Conservation (phyloP, 2,797 vertebrate species). For the Lagorchestes hirsutus region DNA sequence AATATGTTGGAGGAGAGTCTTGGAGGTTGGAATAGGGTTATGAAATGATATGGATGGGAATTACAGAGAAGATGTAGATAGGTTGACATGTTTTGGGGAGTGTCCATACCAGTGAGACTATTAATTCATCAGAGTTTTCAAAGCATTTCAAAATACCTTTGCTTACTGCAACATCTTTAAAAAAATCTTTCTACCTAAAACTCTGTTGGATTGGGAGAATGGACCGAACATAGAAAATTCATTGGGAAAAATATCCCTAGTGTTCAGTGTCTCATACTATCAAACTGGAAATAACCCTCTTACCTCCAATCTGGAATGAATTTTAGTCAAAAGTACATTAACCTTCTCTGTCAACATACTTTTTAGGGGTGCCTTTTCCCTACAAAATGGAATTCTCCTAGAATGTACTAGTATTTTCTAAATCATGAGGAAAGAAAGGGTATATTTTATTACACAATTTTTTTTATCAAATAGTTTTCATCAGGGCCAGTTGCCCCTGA, state of each 20-base stretch:
- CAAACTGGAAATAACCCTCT: background rate
- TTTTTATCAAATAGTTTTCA: background rate
- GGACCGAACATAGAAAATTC: background rate
- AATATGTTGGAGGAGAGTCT: background rate
- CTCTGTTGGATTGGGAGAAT: background rate
- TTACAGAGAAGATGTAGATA: background rate
- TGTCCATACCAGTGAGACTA: background rate
- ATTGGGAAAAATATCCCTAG: background rate
- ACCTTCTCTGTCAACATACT: background rate
- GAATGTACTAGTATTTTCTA: background rate
- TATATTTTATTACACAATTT: background rate
- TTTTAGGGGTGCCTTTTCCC: background rate
- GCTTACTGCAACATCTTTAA: background rate
- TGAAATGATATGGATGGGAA: background rate
- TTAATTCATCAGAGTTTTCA: background rate
- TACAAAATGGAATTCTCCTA: slow-evolving; percentile 29
- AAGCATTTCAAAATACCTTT: background rate
- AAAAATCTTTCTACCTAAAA: slow-evolving; percentile 6
- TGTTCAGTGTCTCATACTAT: background rate
- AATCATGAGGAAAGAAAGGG: background rate
- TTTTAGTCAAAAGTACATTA: slow-evolving; percentile 10
- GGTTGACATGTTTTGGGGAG: background rate
- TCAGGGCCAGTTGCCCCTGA: background rate
- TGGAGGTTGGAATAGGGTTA: background rate
- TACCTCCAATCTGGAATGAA: slow-evolving; percentile 25